Percentiles rank a stretch among this genome's conserved stretches.
Conservation (phyloP, 2,797 vertebrate genomes). For the Esox masquinongy region DNA sequence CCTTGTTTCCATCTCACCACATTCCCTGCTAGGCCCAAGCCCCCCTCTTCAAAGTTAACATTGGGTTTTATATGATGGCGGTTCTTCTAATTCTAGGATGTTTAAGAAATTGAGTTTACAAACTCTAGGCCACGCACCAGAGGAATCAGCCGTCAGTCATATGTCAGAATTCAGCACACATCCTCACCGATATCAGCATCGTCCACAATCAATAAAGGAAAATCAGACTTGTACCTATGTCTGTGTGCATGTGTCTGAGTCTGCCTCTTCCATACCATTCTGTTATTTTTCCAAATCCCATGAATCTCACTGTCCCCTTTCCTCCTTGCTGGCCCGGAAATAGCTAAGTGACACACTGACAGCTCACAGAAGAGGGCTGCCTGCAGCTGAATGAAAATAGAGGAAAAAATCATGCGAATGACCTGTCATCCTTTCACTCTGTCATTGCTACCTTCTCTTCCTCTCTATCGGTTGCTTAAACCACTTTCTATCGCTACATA, state of each 20-base stretch:
- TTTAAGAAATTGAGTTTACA: conserved; percentile 32
- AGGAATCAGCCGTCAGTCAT: conserved; percentile 9
- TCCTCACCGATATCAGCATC: background rate
- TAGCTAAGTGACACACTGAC: too few relatives aligned
- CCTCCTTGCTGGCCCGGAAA: too few relatives aligned
- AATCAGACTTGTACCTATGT: background rate
- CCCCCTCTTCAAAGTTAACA: conserved; percentile 57
- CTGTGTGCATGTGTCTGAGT: conserved; percentile 2
- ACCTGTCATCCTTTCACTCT: too few relatives aligned
- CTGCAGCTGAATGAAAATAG: too few relatives aligned
- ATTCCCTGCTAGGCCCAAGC: conserved; percentile 52
- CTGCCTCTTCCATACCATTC: conserved; percentile 1
- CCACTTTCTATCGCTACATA: too few relatives aligned
- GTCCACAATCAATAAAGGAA: background rate
- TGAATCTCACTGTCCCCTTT: too few relatives aligned
- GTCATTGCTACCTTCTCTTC: too few relatives aligned
- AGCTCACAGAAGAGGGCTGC: too few relatives aligned
- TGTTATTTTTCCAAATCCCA: too few relatives aligned
- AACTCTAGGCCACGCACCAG: conserved; percentile 3
- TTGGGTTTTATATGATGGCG: conserved; percentile 23
- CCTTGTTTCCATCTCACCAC: conserved; percentile 38
- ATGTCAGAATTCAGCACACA: background rate
- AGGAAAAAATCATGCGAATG: too few relatives aligned
- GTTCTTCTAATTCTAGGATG: conserved; percentile 42
- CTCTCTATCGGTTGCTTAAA: too few relatives aligned